Base-by-base conservation (phyloP, 1,140 invertebrate species). In the Polypedilum pembai region DNA sequence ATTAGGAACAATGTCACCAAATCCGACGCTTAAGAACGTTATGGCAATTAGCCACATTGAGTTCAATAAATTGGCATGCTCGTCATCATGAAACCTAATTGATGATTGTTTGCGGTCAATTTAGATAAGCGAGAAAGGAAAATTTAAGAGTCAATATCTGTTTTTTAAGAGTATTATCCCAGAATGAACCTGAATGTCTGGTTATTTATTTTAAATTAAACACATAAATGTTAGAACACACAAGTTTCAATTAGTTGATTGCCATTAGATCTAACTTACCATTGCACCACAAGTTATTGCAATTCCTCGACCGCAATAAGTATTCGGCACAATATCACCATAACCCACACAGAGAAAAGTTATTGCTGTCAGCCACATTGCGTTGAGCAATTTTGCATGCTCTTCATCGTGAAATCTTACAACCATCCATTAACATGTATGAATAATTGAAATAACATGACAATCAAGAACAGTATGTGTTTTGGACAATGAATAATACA, bases 311-410 rank as follows among this genome's bases (percentile, higher is more conserved):
- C 97, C 97, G 86, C 96, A 99, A 87, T 99, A 98, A 77, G 98
- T 99, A 86, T 99, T 98, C 81, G 98, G 98, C 82, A 99, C 97
- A 84, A 99, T 98, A 87, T 99, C 98, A 82, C 98, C 98, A 87
- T 99, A 99, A 82, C 96, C 96, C 82, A 99, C 95, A 85, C 95
- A 97, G 79, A 98, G 90, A 88, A 99, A 94, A 79, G 96, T 98
- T 82, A 96, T 98, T 80, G 95, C 94, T 84, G 98, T 97, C 84
- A 98, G 90, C 96, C 96, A 98, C 95, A 98, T 97, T 79, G 96
- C 94, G 87, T 98, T 98, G 80, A 98, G 88, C 80, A 98, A 91
- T 85, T 98, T 98, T 80, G 93, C 94, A 86, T 98, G 96, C 85
- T 96, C 94, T 85, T 94, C 92, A 82, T 97, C 95, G 86, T 96